Base-by-base conservation (phyloP, 2,888 invertebrate genomes). In the Leucania comma region DNA sequence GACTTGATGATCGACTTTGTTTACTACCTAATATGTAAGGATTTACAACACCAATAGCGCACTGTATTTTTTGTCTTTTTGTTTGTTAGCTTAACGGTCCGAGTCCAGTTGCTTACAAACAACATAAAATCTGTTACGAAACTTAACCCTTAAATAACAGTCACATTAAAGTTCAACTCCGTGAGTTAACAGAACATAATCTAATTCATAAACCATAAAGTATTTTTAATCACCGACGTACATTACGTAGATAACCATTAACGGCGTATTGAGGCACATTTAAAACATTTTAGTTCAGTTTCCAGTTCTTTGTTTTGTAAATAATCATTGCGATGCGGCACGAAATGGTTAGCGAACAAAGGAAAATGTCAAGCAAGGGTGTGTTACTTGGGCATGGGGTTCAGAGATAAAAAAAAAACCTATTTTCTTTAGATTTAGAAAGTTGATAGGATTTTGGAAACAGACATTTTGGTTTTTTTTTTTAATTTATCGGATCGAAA, bases 321-420 rank as follows among this genome's bases (percentile, higher is more conserved):
- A 61, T 50, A 82, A 83, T 85, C 77, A 88, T 85, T 81, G 85
- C 82, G 54, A 51, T 66, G 73, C 61, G 81, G 48, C 88, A 88
- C 87, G 88, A 61, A 76, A 85, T 63, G 65, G 66, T 75, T 70
- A 56, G 63, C 69, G 69, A 72, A 76, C 80, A 76, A 81, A 79
- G 71, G 60, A 73, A 81, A 74, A 54, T 53, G 68, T 59, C 79
- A 82, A 63, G 70, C 35, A 29, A 35, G 65, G 29, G 12, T 59
- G 12, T 59, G 24, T 29, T 48, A 22, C 20, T 51, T 20, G 8
- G 17, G 6, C 20, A 22, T 20, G 0, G 29, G 68, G 80, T 80
- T 60, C 63, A n/a, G 20, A 4, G 8, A 26, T 1, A 24, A 42
- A 42, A 0, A 32, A 22, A 6, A 24, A 6, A 24, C 3, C 29